Evolutionary conservation across 2,797 vertebrate genomes (phyloP).

Genomic region (Gallirallus australis): DNA sequence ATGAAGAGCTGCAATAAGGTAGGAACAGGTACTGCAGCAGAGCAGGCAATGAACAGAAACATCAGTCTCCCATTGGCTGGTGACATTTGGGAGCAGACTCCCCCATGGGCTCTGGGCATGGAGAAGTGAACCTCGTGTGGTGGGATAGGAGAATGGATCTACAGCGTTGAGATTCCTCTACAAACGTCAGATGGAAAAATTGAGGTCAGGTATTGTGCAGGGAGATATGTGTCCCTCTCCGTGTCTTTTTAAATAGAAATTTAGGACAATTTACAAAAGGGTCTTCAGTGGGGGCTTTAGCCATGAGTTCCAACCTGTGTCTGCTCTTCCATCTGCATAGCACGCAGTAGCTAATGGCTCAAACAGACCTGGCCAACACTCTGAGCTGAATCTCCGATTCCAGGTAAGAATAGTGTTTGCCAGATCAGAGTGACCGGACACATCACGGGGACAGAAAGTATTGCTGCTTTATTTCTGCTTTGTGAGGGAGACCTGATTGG

Average conservation of each 20-base stretch:
- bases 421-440: background rate
- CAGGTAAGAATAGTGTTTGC: background rate
- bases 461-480: background rate
- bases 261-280: background rate
- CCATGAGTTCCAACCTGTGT: background rate
- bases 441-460: background rate
- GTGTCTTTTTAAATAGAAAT: background rate
- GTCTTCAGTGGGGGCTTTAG: background rate
- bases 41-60: background rate
- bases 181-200: background rate
- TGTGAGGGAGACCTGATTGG: background rate
- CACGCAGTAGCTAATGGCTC: background rate
- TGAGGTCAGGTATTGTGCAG: background rate
- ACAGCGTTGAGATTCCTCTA: background rate
- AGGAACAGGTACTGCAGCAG: background rate
- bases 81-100: background rate
- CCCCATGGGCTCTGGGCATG: background rate
- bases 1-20: background rate
- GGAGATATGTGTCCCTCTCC: background rate
- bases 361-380: background rate
- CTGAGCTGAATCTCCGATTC: background rate
- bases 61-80: background rate
- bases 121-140: background rate
- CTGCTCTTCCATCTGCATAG: background rate
- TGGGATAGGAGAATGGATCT: background rate